Evolutionary conservation across 2,797 vertebrate species (phyloP).

Genomic region (Myotis pilosus): DNA sequence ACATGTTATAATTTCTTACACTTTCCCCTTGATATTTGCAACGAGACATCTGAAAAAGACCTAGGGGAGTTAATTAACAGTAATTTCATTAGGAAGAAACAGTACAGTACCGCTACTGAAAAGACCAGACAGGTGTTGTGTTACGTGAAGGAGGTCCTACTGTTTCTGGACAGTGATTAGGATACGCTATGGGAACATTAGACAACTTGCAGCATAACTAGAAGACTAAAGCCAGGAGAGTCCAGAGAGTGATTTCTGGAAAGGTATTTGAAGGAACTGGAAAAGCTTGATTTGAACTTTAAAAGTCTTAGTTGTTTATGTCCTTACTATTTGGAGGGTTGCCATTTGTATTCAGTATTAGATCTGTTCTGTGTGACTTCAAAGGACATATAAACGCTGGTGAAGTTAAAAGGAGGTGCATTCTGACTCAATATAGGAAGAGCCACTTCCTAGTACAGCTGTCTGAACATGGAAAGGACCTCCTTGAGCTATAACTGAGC

Average conservation of each 20-base stretch:
- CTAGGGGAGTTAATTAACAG: background rate
- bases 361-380: background rate
- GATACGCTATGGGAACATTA: background rate
- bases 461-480: background rate
- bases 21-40: background rate
- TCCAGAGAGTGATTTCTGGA: background rate
- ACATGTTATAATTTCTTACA: background rate
- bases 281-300: background rate
- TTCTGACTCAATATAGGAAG: background rate
- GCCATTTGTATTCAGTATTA: background rate
- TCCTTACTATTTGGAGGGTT: background rate
- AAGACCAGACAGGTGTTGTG: background rate
- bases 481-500: background rate
- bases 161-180: background rate
- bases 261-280: background rate
- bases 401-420: background rate
- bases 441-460: background rate
- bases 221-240: background rate
- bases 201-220: background rate
- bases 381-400: background rate
- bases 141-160: background rate
- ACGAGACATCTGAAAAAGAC: background rate
- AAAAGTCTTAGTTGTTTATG: background rate
- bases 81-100: background rate
- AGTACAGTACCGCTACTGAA: background rate